Base-by-base conservation (phyloP, 2,888 invertebrate species). In the Agrilus cyanescens region DNA sequence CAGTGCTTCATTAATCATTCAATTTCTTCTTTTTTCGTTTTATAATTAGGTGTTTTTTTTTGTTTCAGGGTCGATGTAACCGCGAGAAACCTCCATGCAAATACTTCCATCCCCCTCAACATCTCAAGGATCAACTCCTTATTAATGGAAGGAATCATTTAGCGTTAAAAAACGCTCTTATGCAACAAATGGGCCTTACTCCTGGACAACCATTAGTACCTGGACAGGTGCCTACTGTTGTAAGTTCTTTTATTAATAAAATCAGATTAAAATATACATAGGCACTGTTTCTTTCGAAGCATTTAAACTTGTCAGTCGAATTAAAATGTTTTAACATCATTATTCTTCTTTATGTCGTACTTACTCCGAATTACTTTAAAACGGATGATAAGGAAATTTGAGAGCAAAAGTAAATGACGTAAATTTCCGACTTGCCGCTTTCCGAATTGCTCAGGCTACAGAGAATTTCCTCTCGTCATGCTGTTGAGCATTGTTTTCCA, bases 51-150 rank as follows among this genome's bases (percentile, higher is more conserved):
- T 33, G 4, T 4, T 14, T 32, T 14, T 44, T 46, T 48, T 56
- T 54, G 54, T 76, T 75, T 7, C 80, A 98, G 98, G 97, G 97
- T 67, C 94, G 97, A 74, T 98, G 98, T 81, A 97, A 97, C 71
- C 84, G 98, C 63, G 97, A 98, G 74, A 97, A 98, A 70, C 98
- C 98, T 54, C 97, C 97, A 62, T 98, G 98, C 88, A 98, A 99
- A 80, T 99, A 98, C 76, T 95, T 98, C 75, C 98, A 99, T 75
- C 98, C 98, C 58, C 98, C 98, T 57, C 97, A 97, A 73, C 98
- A 98, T 73, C 80, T 98, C 63, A 96, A 97, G 78, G 98, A 99
- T 75, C 97, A 98, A 79, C 79, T 99, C 68, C 78, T 99, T 71
- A 96, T 98, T 78, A 99, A 98, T 76, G 98, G 98, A 57, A 80